Conservation (phyloP, 2,113 vertebrate species). For the Dromiciops gliroides region DNA sequence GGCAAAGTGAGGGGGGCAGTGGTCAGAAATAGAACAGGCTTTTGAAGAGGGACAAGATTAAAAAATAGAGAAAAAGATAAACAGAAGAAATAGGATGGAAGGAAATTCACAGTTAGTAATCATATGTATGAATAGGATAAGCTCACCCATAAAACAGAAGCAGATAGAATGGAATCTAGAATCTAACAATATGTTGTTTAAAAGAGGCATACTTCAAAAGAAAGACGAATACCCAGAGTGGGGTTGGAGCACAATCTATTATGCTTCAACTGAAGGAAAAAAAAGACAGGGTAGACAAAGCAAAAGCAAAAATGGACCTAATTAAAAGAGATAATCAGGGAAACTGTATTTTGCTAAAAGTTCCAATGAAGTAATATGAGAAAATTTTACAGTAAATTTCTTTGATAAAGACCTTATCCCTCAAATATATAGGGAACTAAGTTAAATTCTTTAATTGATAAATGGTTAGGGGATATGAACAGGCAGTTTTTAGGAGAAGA, state of each 20-base stretch:
- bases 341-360: neutral
- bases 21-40: neutral
- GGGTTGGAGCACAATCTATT: neutral
- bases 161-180: neutral
- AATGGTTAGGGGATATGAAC: no score
- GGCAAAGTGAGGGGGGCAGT: neutral
- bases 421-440: no score
- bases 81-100: neutral
- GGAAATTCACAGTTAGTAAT: neutral
- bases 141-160: neutral
- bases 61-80: neutral
- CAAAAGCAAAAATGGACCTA: neutral
- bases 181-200: neutral
- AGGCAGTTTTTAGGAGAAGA: no score
- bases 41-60: neutral
- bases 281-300: neutral
- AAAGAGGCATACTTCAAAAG: neutral
- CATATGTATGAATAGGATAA: neutral
- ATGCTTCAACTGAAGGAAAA: neutral
- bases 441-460: no score
- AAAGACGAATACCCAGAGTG: no score
- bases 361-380: no score
- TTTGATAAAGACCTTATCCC: no score
- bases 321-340: neutral
- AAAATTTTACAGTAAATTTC: no score